Evolutionary conservation across 2,113 vertebrate species (phyloP), one percentile per base, ranked within the genome.

Genomic region (Lophochroa leadbeateri): DNA sequence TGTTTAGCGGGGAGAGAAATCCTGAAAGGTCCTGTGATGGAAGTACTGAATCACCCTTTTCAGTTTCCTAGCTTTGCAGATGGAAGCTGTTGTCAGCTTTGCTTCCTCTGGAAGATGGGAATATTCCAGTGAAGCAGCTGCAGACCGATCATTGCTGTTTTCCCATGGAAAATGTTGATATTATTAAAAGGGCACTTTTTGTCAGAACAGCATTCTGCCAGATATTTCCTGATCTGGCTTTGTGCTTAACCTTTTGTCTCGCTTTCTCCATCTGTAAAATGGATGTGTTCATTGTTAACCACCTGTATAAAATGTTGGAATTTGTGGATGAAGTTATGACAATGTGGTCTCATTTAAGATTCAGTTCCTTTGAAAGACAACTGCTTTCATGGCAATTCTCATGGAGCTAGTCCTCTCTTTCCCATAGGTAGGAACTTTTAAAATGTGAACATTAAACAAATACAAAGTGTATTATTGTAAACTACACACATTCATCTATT

Each of bases 121-220:
- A 94, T 96, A 91, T 95, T 96, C 91, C 91, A 91, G 52, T 3
- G 7, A 76, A 94, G 89, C 96, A 96, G 96, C 96, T 96, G 95
- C 89, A 82, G 75, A 50, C 47, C 57, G 75, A 69, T 89, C 83
- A 10, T 17, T 91, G 88, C 86, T 1, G 1, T 88, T 97, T 97
- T 96, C 96, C 94, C 91, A 82, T 95, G 94, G 96, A 96, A 94
- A 96, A 97, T 94, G 88, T 94, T 95, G 94, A 69, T 95, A 58
- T 75, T 93, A 86, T 87, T 96, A 87, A 96, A 96, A 94, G 95
- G 94, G 86, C 95, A 94, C 70, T 96, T 92, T 90, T 88, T 95
- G 88, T 96, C 80, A 88, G 82, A 86, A 79, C 20, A 92, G 57
- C 88, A 35, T 84, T 96, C 86, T 95, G 86, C 80, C 92, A 95